Evolutionary conservation across 2,888 invertebrate species (phyloP), one percentile per base, ranked within the genome.

Genomic region (Yponomeuta sedellus): DNA sequence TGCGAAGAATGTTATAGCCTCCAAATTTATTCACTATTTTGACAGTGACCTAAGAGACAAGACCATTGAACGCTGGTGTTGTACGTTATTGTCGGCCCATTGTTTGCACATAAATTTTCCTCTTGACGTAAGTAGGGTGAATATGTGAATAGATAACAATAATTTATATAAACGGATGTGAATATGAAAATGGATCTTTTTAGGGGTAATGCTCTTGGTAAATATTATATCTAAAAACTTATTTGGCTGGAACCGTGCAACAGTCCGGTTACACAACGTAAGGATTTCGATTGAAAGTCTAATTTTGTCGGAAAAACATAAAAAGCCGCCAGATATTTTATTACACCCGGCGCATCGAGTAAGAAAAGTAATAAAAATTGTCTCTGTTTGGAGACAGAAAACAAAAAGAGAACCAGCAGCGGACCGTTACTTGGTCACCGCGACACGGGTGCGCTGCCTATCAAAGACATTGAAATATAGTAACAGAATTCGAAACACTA

Each of bases 391-490:
- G 20, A 19, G 22, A 63, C 20, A 64, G 74, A 74, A 76, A 72
- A 78, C 72, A 77, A 77, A 78, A 77, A 73, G 75, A 76, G 71
- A 71, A 77, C 71, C 69, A 70, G 72, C 69, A 70, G 72, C 67
- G 66, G 70, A 78, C 81, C 80, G 81, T 82, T 82, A 81, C 66
- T 69, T 44, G 44, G 63, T 63, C 44, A 44, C 70, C 69, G 67
- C 66, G 74, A 74, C 71, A 73, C 75, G 79, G 77, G 77, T 79
- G 78, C 63, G 28, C 22, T 75, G 72, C 71, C 73, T 71, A 71
- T 71, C 72, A 70, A 63, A 63, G 63, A 44, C 63, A 44, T 63
- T 63, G 63, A 63, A 63, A 44, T 63, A 63, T 63, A 63, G 44
- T 1, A 44, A 44, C 10, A 28, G 10, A 44, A 63, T 22, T 40